phyloP scores from a whole-genome alignment of 2,113 vertebrate species.

The Pan paniscus region DNA sequence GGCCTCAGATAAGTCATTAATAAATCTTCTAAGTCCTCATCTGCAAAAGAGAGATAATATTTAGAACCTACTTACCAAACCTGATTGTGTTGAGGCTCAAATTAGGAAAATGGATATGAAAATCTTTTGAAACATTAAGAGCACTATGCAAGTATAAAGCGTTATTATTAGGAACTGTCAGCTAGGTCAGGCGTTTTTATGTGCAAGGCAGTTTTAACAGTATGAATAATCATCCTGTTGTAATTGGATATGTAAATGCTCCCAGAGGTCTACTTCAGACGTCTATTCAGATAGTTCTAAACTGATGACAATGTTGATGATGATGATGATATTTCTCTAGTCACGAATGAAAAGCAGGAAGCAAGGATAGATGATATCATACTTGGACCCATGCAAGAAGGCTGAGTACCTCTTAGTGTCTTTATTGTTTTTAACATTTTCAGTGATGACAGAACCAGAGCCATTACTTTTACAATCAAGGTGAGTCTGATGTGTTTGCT shows the following conservation, averaged over 20 bases:
- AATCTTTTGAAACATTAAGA: constrained; percentile 50
- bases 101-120: constrained; percentile 50
- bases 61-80: constrained; percentile 39
- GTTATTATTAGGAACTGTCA: constrained; percentile 59
- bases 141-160: background rate
- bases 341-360: constrained; percentile 14
- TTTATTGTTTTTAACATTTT: constrained; percentile 8
- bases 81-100: background rate
- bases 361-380: constrained; percentile 37
- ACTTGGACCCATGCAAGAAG: background rate
- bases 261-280: constrained; percentile 52
- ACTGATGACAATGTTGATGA: constrained; percentile 10
- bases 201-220: constrained; percentile 46
- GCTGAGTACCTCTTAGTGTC: background rate
- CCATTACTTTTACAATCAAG: background rate
- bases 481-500: background rate
- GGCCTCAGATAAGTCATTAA: constrained; percentile 32
- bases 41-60: constrained; percentile 38
- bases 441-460: background rate
- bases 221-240: constrained; percentile 59
- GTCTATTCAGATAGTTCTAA: constrained; percentile 68
- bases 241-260: constrained; percentile 71
- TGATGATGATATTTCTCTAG: constrained; percentile 41
- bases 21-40: background rate
- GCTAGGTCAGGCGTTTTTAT: constrained; percentile 49